Evolutionary conservation across 2,113 vertebrate genomes (phyloP), one percentile per base, ranked within the genome.

Genomic region (Bufo bufo): DNA sequence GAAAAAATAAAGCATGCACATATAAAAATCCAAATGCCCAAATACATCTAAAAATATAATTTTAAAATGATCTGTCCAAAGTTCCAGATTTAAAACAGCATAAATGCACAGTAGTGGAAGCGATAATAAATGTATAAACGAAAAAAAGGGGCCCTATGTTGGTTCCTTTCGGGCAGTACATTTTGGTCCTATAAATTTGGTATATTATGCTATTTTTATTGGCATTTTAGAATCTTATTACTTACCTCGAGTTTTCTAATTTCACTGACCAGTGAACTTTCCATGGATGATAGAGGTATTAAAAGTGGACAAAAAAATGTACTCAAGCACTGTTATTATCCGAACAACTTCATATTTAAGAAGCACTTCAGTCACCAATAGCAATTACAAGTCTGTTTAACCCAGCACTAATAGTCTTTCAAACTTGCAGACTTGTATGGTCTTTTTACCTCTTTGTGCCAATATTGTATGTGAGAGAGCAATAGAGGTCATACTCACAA

Each of bases 191-290:
- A 63, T 74, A 11, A 79, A 23, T 52, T 45, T 3, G 5, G 71
- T 16, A 56, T 43, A 65, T 52, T 4, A 65, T 65, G 61, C 20
- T 63, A 0, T 65, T 65, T 82, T 81, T 65, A 74, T 83, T 52
- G 79, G 69, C 54, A 63, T 82, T 71, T 63, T 54, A 71, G 45
- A 87, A 82, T 75, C 49, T 75, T 87, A 75, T 87, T 87, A 82
- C 78, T 87, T 56, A 77, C 66, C 52, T 80, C 71, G 66, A 82
- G 17, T 56, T 77, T 88, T 88, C 71, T 83, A 88, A 88, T 83
- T 88, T 88, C 79, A 75, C 86, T 88, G 79, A 82, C 54, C 79
- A 87, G 54, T 87, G 86, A 88, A 88, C 69, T 65, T 83, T 69
- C 63, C 79, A 8, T 43, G 56, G n/a, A 72, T 82, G 66, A 82